Base-by-base conservation (phyloP, 1,140 invertebrate genomes). In the Calosoma granatense region DNA sequence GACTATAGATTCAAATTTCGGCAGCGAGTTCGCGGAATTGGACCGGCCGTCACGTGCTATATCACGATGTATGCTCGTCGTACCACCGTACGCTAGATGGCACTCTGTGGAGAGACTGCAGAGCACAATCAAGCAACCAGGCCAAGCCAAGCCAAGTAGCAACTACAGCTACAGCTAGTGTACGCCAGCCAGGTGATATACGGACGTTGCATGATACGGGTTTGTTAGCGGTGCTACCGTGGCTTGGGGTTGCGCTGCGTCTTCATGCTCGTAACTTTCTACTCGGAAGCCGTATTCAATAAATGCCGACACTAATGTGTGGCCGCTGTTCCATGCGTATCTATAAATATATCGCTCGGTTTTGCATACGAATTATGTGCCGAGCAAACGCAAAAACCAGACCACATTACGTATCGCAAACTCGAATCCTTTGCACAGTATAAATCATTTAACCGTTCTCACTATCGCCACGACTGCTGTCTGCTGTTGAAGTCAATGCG, bases 1-100 rank as follows among this genome's bases (percentile, higher is more conserved):
- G 41, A 17, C 41, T 47, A 47, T 47, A 47, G 9, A 47, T 47
- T 47, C 41, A 47, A 47, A 47, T 47, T 47, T 47, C 15, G 41
- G 41, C 9, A 17, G 15, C 41, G 41, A 9, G 41, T 3, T 17
- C 17, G 41, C 6, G 15, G 41, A 47, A 47, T 47, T 47, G 41
- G 41, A 47, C 15, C 15, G 41, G 6, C 17, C 41, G 41, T 47
- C 41, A 47, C 15, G 41, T 17, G 41, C 15, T 47, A 12, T 47
- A 47, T 47, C 41, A 47, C 9, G 17, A 47, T 47, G 41, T 11
- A 47, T 47, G 41, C 41, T 9, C 41, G 6, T 12, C 41, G n/a
- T n/a, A n/a, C n/a, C n/a, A n/a, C 4, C 41, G 41, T 12, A 9
- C 15, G 4, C 41, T 9, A 17, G 41, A 47, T 36, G 26, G 26